Conservation (phyloP, 2,797 vertebrate species). For the Myotis myotis region DNA sequence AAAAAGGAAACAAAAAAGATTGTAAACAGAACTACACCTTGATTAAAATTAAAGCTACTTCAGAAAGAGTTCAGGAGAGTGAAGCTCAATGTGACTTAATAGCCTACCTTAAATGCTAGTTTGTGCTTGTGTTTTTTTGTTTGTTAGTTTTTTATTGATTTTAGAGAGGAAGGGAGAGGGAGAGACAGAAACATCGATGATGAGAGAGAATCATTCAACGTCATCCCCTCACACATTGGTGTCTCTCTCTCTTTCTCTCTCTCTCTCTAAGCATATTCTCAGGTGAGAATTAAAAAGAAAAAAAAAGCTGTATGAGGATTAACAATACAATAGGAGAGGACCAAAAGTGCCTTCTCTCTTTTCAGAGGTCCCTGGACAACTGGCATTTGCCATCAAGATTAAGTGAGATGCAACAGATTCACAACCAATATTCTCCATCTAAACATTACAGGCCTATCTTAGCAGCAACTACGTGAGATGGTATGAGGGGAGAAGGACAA, state of each 20-base stretch:
- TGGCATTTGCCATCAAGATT: background rate
- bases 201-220: background rate
- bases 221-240: background rate
- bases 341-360: background rate
- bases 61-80: background rate
- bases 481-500: background rate
- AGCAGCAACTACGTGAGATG: background rate
- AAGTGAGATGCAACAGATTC: background rate
- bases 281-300: background rate
- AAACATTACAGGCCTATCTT: background rate
- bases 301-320: background rate
- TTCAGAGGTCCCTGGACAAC: background rate
- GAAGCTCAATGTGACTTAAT: background rate
- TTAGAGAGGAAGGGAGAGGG: background rate
- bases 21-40: background rate
- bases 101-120: background rate
- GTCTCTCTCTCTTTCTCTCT: background rate
- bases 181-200: background rate
- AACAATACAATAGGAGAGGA: background rate
- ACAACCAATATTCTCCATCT: background rate
- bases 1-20: background rate
- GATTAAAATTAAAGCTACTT: slow-evolving; percentile 14
- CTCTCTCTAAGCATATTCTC: background rate
- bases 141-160: background rate
- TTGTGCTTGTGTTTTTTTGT: background rate